Conservation (phyloP, 2,888 invertebrate genomes). For the Parnassius smintheus region DNA sequence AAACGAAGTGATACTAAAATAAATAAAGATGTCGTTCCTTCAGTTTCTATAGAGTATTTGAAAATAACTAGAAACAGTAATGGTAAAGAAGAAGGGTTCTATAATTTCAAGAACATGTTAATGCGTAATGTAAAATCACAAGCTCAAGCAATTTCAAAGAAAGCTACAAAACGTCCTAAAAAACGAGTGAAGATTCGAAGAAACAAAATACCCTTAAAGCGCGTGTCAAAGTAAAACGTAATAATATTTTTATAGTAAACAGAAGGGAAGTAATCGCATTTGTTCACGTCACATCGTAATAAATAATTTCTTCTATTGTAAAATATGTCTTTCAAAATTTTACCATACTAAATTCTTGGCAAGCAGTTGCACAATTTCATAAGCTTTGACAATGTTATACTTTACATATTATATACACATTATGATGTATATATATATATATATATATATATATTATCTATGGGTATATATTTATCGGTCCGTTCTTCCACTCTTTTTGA, state of each 20-base stretch:
- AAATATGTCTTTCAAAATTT: no score
- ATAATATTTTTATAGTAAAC: background rate
- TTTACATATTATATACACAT: no score
- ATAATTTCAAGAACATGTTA: constrained; percentile 57
- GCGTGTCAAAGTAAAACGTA: constrained; percentile 10
- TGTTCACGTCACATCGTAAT: background rate
- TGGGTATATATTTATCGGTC: no score
- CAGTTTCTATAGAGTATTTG: constrained; percentile 20
- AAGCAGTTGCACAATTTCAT: no score
- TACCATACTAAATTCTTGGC: no score
- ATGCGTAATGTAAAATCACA: constrained; percentile 45
- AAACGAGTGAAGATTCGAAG: constrained; percentile 42
- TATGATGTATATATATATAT: no score
- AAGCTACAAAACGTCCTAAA: constrained; percentile 40
- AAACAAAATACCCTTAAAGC: constrained; percentile 44
- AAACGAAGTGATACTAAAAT: constrained; percentile 35
- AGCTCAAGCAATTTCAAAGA: constrained; percentile 30
- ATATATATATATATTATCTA: no score
- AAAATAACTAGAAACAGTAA: constrained; percentile 48
- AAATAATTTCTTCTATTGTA: background rate
- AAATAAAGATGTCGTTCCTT: constrained; percentile 32
- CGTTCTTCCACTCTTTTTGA: no score
- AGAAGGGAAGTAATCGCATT: background rate
- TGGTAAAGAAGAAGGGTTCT: constrained; percentile 56
- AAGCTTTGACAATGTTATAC: no score